Percentiles rank a stretch among this genome's conserved stretches.
Conservation (phyloP, 2,113 vertebrate genomes). For the Tricholaema leucomelas region DNA sequence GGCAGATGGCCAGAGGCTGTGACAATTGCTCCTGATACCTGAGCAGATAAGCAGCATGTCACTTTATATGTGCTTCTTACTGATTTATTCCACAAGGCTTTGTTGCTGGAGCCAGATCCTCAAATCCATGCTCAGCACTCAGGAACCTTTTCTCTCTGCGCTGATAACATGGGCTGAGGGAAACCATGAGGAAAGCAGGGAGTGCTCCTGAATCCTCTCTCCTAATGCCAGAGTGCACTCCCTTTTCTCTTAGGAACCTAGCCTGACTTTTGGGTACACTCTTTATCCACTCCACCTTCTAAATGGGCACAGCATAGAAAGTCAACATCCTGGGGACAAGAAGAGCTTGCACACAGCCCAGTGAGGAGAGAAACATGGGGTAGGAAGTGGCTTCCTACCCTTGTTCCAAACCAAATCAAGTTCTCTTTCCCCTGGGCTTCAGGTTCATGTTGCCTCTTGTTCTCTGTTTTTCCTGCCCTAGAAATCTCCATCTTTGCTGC, state of each 20-base stretch:
- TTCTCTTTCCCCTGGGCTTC: background rate
- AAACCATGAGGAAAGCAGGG: background rate
- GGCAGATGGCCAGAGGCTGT: background rate
- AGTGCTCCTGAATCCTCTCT: background rate
- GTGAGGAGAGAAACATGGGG: background rate
- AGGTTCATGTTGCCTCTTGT: background rate
- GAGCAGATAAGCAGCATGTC: background rate
- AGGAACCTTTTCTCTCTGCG: background rate
- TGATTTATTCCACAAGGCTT: background rate
- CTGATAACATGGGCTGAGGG: background rate
- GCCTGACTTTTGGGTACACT: background rate
- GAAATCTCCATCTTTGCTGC: background rate
- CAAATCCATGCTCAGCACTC: background rate
- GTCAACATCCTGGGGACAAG: background rate
- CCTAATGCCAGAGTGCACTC: background rate
- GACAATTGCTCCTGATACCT: background rate
- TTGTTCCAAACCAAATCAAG: background rate
- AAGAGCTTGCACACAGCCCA: background rate
- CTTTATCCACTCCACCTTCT: background rate
- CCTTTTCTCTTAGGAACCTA: background rate
- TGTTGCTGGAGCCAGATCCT: background rate
- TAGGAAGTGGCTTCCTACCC: background rate
- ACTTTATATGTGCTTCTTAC: background rate
- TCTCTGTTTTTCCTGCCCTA: background rate
- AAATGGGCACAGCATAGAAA: background rate